Conservation (phyloP, 2,888 invertebrate species). For the Strigamia maritima region DNA sequence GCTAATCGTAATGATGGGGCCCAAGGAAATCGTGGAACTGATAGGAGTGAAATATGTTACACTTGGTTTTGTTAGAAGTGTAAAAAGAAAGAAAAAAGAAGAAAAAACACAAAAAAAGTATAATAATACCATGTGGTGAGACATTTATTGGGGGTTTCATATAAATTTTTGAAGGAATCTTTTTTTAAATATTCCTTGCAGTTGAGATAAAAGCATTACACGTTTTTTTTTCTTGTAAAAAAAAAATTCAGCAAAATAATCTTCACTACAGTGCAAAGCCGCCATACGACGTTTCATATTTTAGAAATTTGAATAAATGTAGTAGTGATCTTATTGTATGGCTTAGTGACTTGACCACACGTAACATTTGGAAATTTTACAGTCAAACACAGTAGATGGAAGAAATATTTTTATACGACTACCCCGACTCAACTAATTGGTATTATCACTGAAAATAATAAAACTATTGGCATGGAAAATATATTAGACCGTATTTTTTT, state of each 20-base stretch:
- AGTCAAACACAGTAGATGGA: conserved; percentile 7
- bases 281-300: neutral
- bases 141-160: neutral
- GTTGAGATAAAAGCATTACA: neutral
- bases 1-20: neutral
- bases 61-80: neutral
- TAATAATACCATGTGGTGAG: conserved; percentile 5
- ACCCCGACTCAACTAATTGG: conserved; percentile 19
- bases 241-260: neutral
- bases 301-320: conserved; percentile 9
- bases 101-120: neutral
- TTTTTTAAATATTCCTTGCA: neutral
- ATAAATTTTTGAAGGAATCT: neutral
- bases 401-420: neutral
- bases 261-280: neutral
- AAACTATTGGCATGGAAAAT: conserved; percentile 6
- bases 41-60: neutral
- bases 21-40: neutral
- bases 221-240: neutral
- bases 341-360: conserved; percentile 14
- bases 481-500: neutral
- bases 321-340: conserved; percentile 1
- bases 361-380: conserved; percentile 17
- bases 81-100: neutral
- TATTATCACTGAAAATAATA: conserved; percentile 2